Percentiles rank a stretch among this genome's conserved stretches.
These are phyloP conservation scores for Xanthia togata DNA, from an alignment of 2,888 invertebrate genomes.

Conservation along the genomic window DNA sequence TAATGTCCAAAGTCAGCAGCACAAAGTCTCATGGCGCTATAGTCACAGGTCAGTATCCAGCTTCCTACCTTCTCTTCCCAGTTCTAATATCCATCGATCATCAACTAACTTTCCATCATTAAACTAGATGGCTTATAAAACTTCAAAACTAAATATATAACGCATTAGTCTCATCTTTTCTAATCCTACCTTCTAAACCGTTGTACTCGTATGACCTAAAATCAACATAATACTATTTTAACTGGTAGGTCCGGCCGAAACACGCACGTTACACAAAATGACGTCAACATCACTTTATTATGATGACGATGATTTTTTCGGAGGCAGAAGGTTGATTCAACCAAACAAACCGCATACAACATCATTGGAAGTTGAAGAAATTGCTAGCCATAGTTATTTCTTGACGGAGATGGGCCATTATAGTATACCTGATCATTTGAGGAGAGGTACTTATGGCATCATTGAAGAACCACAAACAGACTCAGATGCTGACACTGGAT, in stretches of 20 bases:
- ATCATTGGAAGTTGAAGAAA: slow-evolving; percentile 91
- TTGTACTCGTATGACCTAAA: slow-evolving; percentile 74
- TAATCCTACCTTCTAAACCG: slow-evolving; percentile 60
- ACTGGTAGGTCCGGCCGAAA: slow-evolving; percentile 92
- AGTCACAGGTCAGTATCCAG: slow-evolving; percentile 91
- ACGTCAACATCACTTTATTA: slow-evolving; percentile 91
- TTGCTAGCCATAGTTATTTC: slow-evolving; percentile 91
- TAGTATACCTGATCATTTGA: slow-evolving; percentile 84
- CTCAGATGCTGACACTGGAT: slow-evolving; percentile 86
- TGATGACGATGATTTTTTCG: slow-evolving; percentile 86
- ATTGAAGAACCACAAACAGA: slow-evolving; percentile 89
- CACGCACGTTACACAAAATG: slow-evolving; percentile 92
- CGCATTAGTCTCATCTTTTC: slow-evolving; percentile 74
- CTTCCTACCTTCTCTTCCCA: slow-evolving; percentile 83
- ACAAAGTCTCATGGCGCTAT: slow-evolving; percentile 91
- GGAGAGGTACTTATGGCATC: slow-evolving; percentile 86
- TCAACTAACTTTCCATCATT: slow-evolving; percentile 50
- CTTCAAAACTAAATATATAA: slow-evolving; percentile 70
- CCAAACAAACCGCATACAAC: slow-evolving; percentile 89
- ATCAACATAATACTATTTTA: slow-evolving; percentile 87
- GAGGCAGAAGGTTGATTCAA: slow-evolving; percentile 81
- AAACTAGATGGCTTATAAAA: slow-evolving; percentile 50
- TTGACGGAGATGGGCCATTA: slow-evolving; percentile 89
- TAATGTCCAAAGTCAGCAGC: slow-evolving; percentile 91
- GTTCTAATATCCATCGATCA: slow-evolving; percentile 69